Conservation (phyloP, 2,797 vertebrate genomes). For the Sparidentex hasta region DNA sequence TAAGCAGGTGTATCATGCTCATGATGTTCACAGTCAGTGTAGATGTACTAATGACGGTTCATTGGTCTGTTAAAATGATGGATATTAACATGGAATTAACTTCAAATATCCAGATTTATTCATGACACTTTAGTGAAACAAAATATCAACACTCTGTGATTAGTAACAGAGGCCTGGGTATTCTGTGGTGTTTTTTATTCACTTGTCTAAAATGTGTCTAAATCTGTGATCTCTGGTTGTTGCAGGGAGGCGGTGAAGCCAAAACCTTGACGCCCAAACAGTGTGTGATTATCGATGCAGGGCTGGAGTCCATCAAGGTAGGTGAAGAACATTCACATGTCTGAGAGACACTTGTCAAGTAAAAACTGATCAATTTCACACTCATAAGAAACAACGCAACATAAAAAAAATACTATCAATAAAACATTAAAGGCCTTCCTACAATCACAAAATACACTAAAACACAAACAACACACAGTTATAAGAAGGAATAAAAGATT, state of each 20-base stretch:
- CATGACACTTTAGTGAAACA: too few species aligned
- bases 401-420: not conserved
- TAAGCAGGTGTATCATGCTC: not conserved
- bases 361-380: not conserved
- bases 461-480: not conserved
- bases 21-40: not conserved
- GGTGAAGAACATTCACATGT: conserved; percentile 8
- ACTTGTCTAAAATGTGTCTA: conserved; percentile 8
- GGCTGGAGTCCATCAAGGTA: conserved; percentile 96
- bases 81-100: not conserved
- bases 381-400: not conserved
- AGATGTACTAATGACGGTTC: too few species aligned
- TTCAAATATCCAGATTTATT: not conserved
- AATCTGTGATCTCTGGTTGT: conserved; percentile 33
- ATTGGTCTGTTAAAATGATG: not conserved
- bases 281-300: conserved; percentile 91
- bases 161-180: not conserved
- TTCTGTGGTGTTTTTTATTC: not conserved
- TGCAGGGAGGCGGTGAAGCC: conserved; percentile 92
- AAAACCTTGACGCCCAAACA: conserved; percentile 95
- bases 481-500: not conserved
- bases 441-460: not conserved
- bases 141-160: not conserved
- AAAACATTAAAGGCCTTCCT: not conserved
- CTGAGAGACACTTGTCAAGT: not conserved